phyloP scores from a whole-genome alignment of 30 jellyfish, hydroid and myxozoan species.

The Aurelia coerulea region DNA sequence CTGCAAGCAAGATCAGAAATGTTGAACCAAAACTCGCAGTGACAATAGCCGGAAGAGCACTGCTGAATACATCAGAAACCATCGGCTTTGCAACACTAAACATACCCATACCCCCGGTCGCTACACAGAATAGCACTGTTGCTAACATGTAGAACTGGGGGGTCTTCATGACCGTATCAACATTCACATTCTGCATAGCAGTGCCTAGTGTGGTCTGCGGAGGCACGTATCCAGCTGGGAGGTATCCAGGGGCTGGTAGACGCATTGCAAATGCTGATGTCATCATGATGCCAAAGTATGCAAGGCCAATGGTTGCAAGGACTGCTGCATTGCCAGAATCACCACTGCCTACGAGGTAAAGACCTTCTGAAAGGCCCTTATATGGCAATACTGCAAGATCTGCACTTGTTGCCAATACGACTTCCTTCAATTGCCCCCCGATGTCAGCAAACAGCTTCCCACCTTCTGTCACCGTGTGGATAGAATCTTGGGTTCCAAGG shows the following conservation, averaged over 20 bases:
- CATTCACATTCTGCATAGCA: conserved; percentile 44
- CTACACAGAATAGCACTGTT: conserved; percentile 70
- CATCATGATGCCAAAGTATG: conserved; percentile 62
- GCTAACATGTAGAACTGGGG: conserved; percentile 74
- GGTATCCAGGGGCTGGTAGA: conserved; percentile 61
- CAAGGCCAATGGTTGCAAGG: conserved; percentile 70
- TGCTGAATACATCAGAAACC: conserved; percentile 74
- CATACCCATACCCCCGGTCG: conserved; percentile 81
- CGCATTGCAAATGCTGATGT: conserved; percentile 77
- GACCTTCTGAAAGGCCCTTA: conserved; percentile 53
- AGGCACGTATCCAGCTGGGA: conserved; percentile 66
- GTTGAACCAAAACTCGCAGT: conserved; percentile 70
- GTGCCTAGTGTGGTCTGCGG: conserved; percentile 35
- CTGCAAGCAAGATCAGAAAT: conserved; percentile 57
- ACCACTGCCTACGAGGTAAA: conserved; percentile 72
- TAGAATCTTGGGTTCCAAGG: conserved; percentile 56
- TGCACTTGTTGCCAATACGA: conserved; percentile 60
- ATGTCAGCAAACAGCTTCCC: conserved; percentile 69
- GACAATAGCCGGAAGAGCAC: conserved; percentile 64
- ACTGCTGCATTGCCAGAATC: conserved; percentile 74
- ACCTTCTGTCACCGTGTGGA: conserved; percentile 52
- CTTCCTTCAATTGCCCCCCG: conserved; percentile 73
- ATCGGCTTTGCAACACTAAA: conserved; percentile 77
- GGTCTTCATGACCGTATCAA: conserved; percentile 71
- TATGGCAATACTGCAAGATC: conserved; percentile 67